Conservation (phyloP, 23 tunicate genomes). For the Corella eumyota region DNA sequence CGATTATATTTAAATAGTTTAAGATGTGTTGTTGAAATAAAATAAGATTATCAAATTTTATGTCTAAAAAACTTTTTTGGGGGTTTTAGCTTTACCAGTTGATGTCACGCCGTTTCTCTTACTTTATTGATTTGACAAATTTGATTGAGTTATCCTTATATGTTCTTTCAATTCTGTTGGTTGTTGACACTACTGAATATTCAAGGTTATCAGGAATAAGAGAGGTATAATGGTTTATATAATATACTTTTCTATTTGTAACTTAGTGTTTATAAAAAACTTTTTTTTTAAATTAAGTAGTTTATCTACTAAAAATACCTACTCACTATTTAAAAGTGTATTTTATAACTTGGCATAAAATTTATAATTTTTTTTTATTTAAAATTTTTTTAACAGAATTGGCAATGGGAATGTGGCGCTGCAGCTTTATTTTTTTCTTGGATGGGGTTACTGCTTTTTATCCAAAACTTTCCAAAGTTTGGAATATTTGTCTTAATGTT, state of each 20-base stretch:
- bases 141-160: slow-evolving; percentile 62
- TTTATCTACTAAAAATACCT: background rate
- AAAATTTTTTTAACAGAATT: slow-evolving; percentile 29
- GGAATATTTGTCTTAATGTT: slow-evolving; percentile 97
- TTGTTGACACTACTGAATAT: slow-evolving; percentile 26
- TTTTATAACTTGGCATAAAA: background rate
- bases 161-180: slow-evolving; percentile 50
- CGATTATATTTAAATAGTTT: too few relatives aligned
- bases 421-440: slow-evolving; percentile 75
- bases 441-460: slow-evolving; percentile 88
- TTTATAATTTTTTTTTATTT: too few relatives aligned
- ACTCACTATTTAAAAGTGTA: background rate
- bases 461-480: slow-evolving; percentile 83
- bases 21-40: too few relatives aligned
- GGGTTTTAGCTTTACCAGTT: slow-evolving; percentile 73
- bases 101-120: slow-evolving; percentile 12
- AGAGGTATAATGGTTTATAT: slow-evolving; percentile 22
- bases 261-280: background rate
- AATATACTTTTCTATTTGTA: background rate
- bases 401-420: slow-evolving; percentile 99
- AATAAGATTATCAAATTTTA: too few relatives aligned
- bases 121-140: slow-evolving; percentile 57
- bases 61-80: too few relatives aligned
- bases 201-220: slow-evolving; percentile 49
- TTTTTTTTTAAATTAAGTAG: background rate